Evolutionary conservation across 2,888 invertebrate genomes (phyloP), one percentile per base, ranked within the genome.

Genomic region (Epistrophe eligans): DNA sequence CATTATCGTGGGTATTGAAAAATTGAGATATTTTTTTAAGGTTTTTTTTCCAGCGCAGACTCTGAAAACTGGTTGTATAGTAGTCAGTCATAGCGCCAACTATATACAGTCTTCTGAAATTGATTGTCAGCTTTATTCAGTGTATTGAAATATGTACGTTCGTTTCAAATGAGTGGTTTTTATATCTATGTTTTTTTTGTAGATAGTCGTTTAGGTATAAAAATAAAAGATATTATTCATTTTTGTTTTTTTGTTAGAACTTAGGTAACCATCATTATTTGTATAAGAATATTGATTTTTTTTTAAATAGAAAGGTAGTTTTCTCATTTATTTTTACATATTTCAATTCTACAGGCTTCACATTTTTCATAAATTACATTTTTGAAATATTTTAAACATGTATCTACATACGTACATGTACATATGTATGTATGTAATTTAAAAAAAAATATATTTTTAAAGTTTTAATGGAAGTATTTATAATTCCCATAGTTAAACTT

Each of bases 1-100:
- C 82, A 82, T 73, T 85, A 77, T 85, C 77, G 67, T 77, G 57
- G 70, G 73, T 81, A 85, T 87, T 87, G 62, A 85, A 81, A 72
- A 64, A 62, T 66, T 81, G 60, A 77, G 71, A 55, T 77, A 77
- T 80, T 81, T 84, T 81, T 87, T 77, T 3, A n/a, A 79, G 57
- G 64, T 77, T 82, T 82, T 71, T 74, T 62, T 28, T 35, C n/a
- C 71, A 82, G 82, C 85, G 85, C 85, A 87, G 81, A 82, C 77
- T 87, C 85, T 82, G 28, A 76, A 87, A 87, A 87, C 85, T 81
- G 77, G 77, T 81, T 77, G 72, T 71, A 17, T 57, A 24, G 32
- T 24, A 15, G 17, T 40, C 70, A 55, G 28, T 55, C 32, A 32
- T 64, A 55, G 8, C 66, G 38, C 38, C 66, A 55, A 35, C 72